Conservation (phyloP, 2,113 vertebrate species). For the Nanorana parkeri region DNA sequence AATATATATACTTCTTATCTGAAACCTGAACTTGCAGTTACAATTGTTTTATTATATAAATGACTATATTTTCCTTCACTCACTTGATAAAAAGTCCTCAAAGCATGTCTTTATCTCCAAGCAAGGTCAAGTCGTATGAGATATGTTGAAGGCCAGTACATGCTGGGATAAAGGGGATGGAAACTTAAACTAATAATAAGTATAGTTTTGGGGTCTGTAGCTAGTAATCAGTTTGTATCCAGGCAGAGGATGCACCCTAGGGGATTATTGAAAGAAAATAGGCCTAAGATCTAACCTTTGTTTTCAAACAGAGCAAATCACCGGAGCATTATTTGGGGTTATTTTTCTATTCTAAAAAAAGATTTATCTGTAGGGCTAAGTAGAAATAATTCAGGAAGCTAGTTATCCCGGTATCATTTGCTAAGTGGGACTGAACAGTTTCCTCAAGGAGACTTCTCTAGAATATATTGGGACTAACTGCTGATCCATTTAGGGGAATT, state of each 20-base stretch:
- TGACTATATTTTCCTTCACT: conserved; percentile 73
- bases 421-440: conserved; percentile 12
- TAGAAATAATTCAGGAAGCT: conserved; percentile 38
- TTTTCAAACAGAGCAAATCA: conserved; percentile 62
- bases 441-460: background rate
- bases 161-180: conserved; percentile 77
- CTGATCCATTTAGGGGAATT: conserved; percentile 1
- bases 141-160: conserved; percentile 67
- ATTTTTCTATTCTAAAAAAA: conserved; percentile 60
- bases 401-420: conserved; percentile 33
- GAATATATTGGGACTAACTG: background rate
- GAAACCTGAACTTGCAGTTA: conserved; percentile 62
- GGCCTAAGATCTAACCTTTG: conserved; percentile 63
- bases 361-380: conserved; percentile 56
- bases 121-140: conserved; percentile 71
- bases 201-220: conserved; percentile 72
- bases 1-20: conserved; percentile 5
- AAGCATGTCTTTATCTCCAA: conserved; percentile 75
- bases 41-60: conserved; percentile 75
- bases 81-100: conserved; percentile 67
- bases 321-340: conserved; percentile 57
- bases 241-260: conserved; percentile 72
- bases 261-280: conserved; percentile 79
- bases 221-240: conserved; percentile 74
- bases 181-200: conserved; percentile 81